Conservation (phyloP, 2,888 invertebrate species). For the Drosophila kambysellisi region DNA sequence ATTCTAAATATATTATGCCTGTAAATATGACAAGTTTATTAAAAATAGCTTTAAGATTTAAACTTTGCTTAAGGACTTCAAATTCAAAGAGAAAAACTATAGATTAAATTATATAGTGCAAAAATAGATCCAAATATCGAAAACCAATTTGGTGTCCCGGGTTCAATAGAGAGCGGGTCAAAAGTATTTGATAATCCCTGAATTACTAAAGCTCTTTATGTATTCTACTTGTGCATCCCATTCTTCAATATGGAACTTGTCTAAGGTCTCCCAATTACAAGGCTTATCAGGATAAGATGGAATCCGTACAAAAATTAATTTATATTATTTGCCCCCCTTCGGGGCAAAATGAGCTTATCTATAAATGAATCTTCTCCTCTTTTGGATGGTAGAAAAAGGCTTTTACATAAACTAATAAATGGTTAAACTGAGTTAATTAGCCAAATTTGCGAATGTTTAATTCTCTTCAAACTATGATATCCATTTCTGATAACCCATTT, state of each 20-base stretch:
- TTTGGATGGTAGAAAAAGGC: background rate
- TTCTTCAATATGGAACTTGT: background rate
- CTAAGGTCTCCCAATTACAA: background rate
- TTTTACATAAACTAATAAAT: background rate
- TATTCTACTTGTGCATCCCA: background rate
- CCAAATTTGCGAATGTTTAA: background rate
- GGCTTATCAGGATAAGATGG: background rate
- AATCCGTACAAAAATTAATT: background rate
- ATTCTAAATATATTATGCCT: background rate
- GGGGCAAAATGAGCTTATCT: background rate
- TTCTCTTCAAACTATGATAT: background rate
- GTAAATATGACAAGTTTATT: background rate
- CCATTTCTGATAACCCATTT: background rate
- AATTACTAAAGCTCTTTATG: background rate
- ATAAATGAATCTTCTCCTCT: background rate
- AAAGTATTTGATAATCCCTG: background rate
- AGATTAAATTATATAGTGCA: background rate
- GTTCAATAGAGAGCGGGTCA: background rate
- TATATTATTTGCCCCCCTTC: too few species aligned
- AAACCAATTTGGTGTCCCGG: background rate
- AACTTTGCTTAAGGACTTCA: too few species aligned
- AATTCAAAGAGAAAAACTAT: too few species aligned
- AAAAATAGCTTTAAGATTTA: background rate
- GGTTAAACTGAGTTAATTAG: background rate
- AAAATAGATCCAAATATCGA: background rate